A percentile compares a stretch with the other conserved stretches of the same genome.
Evolutionary conservation across 2,113 vertebrate species (phyloP).

Genomic region (Oenanthe melanoleuca): DNA sequence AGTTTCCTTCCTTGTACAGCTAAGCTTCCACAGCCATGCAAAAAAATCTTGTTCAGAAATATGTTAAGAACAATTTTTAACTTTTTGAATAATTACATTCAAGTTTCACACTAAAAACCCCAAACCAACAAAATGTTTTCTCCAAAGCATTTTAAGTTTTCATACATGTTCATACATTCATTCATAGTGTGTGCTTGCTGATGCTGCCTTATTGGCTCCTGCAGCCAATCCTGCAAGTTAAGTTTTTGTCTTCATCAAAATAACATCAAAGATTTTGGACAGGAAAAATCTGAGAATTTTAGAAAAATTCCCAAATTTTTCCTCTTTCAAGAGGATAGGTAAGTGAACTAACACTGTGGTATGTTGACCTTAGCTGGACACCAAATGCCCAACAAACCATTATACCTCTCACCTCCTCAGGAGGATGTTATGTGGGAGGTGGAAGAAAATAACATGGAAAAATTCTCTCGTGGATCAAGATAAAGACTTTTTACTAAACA

Average conservation of each 20-base stretch:
- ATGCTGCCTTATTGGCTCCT: background rate
- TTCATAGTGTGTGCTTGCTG: background rate
- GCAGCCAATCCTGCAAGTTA: background rate
- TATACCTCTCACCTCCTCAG: background rate
- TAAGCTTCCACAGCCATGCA: background rate
- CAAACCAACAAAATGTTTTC: fast-evolving
- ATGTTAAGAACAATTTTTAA: fast-evolving
- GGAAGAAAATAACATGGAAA: background rate
- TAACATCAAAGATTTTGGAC: background rate
- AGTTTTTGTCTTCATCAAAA: background rate
- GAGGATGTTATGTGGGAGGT: fast-evolving
- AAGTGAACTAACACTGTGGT: background rate
- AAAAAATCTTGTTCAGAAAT: background rate
- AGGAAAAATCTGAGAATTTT: background rate
- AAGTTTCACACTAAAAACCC: background rate
- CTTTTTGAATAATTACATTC: background rate
- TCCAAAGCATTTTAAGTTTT: background rate
- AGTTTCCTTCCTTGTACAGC: background rate
- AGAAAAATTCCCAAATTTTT: background rate
- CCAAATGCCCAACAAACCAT: background rate
- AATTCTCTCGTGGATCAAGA: background rate
- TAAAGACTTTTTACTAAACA: background rate
- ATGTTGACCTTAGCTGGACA: background rate
- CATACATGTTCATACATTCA: too few species aligned
- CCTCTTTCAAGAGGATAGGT: background rate